Base-by-base conservation (phyloP, 1,140 invertebrate genomes). In the Cepaea nemoralis region DNA sequence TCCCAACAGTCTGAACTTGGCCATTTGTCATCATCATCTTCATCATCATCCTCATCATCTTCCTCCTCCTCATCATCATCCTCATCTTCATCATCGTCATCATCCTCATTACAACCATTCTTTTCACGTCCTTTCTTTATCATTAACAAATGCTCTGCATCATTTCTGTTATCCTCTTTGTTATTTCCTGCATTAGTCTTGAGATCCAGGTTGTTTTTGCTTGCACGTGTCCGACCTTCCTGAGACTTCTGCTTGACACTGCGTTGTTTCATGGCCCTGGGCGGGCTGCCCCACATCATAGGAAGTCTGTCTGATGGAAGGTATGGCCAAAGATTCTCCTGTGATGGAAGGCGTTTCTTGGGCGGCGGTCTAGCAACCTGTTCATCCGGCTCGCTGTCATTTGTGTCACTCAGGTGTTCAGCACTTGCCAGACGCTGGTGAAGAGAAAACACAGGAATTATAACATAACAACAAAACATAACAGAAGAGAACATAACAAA, bases 301-400 rank as follows among this genome's bases (percentile, higher is more conserved):
- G 77, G 77, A 0, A 79, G n/a, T 27, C 77, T 14, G 63, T 79
- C 77, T 35, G 77, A 79, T 16, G 77, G 77, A n/a, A 79, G 77
- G 31, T 79, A 79, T 10, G 77, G 77, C 77, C 77, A 79, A 0
- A 79, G 63, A 40, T 79, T 79, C 27, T 79, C 77, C 39, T 69
- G 59, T 31, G 59, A 12, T 27, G 22, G 37, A 1, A 2, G 5
- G 10, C 63, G 77, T 27, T 39, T 45, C 27, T 79, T 79, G 39
- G 59, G 14, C 12, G 39, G n/a, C 2, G 5, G n/a, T 14, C 0
- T 50, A 6, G 37, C 27, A 1, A 79, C 33, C 14, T 67, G 42
- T 31, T 79, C 77, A 6, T 79, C 77, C 59, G 42, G 77, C 39
- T 79, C 77, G 42, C 77, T 79, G 33, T 79, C 77, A 22, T 33